Conservation (phyloP, 2,113 vertebrate species). For the Diadophis punctatus region DNA sequence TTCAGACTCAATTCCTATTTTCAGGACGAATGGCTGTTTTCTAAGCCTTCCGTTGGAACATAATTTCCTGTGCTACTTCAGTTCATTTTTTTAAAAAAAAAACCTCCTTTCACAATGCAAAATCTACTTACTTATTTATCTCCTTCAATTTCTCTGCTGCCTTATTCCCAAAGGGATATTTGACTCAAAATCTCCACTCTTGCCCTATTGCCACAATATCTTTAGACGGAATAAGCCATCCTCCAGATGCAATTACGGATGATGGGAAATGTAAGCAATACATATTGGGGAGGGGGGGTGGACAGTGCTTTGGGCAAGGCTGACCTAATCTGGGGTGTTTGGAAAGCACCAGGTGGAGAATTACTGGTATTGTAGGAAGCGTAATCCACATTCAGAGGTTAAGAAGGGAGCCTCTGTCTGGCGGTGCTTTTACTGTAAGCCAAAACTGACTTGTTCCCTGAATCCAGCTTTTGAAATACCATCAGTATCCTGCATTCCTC, state of each 20-base stretch:
- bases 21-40: neutral
- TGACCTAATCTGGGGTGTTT: neutral
- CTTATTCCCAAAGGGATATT: neutral
- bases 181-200: neutral
- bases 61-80: neutral
- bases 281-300: neutral
- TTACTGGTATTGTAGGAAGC: neutral
- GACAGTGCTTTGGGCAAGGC: neutral
- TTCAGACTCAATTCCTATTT: neutral
- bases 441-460: conserved; percentile 32
- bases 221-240: neutral
- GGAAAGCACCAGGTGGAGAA: neutral
- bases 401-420: neutral
- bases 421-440: conserved; percentile 27
- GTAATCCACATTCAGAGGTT: neutral
- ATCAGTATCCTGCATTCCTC: conserved; percentile 23
- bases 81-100: neutral
- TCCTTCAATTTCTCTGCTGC: neutral
- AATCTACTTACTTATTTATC: neutral
- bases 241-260: neutral
- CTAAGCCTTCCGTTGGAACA: neutral
- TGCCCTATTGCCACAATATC: neutral
- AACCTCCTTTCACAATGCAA: neutral
- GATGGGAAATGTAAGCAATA: neutral
- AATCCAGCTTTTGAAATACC: conserved; percentile 10